Evolutionary conservation across 1,140 invertebrate genomes (phyloP), one percentile per base, ranked within the genome.

Genomic region (Tetranychus urticae): DNA sequence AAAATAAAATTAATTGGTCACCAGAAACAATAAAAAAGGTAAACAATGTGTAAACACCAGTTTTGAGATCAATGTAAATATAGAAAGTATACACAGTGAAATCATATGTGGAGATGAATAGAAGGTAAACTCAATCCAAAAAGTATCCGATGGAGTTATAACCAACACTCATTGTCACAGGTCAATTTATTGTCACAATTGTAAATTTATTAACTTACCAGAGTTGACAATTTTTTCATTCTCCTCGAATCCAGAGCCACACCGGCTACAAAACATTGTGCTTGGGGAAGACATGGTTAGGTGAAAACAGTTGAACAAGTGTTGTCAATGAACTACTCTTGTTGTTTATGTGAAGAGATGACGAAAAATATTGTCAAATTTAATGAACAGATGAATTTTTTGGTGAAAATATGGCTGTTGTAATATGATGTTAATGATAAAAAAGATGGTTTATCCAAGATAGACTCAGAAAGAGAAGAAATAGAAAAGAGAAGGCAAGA

Each of bases 201-300:
- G 23, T 23, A 23, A 23, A 23, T 23, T 0, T 23, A 23, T 23
- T 23, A 23, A 23, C 23, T 33, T 56, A 65, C 62, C 88, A 1
- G 91, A 96, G 74, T 98, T 99, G 50, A 98, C 90, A 72, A 99
- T 97, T 75, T 97, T 94, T 71, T 98, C 93, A 70, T 93, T 82
- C 13, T 86, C 78, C 66, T 88, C 86, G 74, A 97, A 96, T 8
- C 88, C 88, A 68, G 94, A 88, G 61, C 82, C 80, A 74, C 92
- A 97, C 56, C 88, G 83, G 67, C 86, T 86, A 74, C 92, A 97
- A 68, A 85, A 82, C 88, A 90, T 90, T 10, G 67, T 34, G n/a
- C 54, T 14, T 47, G 46, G 46, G 23, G 46, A 14, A n/a, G 46
- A 14, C 46, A 47, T 47, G 2, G 23, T 52, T 42, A 5, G 39